Percentiles rank a stretch among this genome's conserved stretches.
These are phyloP conservation scores for Stomatorhinus ivindoensis DNA, from an alignment of 2,113 vertebrate genomes.

Conservation along the genomic window DNA sequence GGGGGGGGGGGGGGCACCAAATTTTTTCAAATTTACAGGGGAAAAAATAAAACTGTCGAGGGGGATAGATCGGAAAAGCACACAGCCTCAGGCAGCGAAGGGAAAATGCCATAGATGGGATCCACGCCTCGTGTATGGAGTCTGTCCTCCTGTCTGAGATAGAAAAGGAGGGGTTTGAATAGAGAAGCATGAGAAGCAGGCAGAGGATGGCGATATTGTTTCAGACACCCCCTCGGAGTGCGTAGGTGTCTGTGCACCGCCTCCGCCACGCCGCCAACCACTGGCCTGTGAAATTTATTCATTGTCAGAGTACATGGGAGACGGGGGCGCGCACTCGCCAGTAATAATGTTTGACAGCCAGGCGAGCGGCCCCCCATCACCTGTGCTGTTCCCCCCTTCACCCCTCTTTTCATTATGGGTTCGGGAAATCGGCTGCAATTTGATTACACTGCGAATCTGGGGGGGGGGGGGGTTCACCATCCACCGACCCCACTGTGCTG, in stretches of 20 bases:
- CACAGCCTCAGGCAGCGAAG: background rate
- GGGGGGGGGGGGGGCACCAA: background rate
- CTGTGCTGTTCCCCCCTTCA: slow-evolving; percentile 41
- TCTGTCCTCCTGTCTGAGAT: background rate
- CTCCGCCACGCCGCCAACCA: slow-evolving; percentile 71
- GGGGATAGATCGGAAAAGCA: background rate
- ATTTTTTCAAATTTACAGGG: background rate
- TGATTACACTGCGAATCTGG: slow-evolving; percentile 75
- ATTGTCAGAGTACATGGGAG: slow-evolving; percentile 73
- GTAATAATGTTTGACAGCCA: slow-evolving; percentile 75
- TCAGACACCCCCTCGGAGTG: slow-evolving; percentile 68
- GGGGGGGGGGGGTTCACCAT: slow-evolving; percentile 63
- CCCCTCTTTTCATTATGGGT: slow-evolving; percentile 77
- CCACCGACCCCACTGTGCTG: slow-evolving; percentile 70
- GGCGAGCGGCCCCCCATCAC: slow-evolving; percentile 58
- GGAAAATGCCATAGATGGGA: background rate
- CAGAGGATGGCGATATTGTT: slow-evolving; percentile 51
- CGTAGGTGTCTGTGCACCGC: slow-evolving; percentile 64
- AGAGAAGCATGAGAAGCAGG: background rate
- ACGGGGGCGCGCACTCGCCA: slow-evolving; percentile 71
- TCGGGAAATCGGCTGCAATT: slow-evolving; percentile 76
- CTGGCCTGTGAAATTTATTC: slow-evolving; percentile 84
- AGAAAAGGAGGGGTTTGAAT: background rate
- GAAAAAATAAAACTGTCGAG: background rate
- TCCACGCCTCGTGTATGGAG: background rate